Base-by-base conservation (phyloP, 2,113 vertebrate genomes). In the Pteruthius melanotis region DNA sequence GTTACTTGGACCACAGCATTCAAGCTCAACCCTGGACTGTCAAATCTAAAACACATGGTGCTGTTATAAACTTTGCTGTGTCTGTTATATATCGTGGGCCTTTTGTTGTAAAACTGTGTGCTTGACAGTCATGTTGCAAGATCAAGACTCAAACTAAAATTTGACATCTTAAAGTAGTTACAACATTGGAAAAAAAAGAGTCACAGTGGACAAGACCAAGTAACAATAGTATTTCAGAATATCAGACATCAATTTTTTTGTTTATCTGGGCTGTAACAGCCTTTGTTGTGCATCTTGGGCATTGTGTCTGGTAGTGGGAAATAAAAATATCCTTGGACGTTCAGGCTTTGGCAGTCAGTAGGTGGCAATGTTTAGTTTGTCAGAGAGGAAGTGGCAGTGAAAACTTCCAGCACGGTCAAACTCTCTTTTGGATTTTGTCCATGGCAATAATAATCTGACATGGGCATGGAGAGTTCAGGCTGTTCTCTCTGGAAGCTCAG, bases 331-430 rank as follows among this genome's bases (percentile, higher is more conserved):
- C 2, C 11, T 12, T 74, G 27, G 2, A 59, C 52, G 33, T 39
- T 94, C 47, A 59, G 40, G 3, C 50, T 78, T 64, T 77, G 54
- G 35, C 16, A 15, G 88, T 87, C 96, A 3, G 76, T 95, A 96
- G 97, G 85, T 97, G 95, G 97, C 94, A 87, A 40, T 96, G 64
- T 96, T 94, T 85, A 54, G 92, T 96, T 95, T 93, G 39, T 86
- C 57, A 87, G 31, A 63, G 89, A 56, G 33, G 52, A 83, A 30
- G 19, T 19, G 15, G 10, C 35, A 28, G n/a, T n/a, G 57, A 65
- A 91, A 95, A 87, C 60, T 75, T 84, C 0, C 0, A 80, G 30
- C 6, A 4, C n/a, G 24, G 47, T 81, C 37, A 79, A 86, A 81
- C 61, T 11, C 61, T 11, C 6, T 61, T 87, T 10, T 70, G 50